These are phyloP conservation scores for Acronicta leporina DNA, from an alignment of 2,888 invertebrate genomes.

Conservation along the genomic window DNA sequence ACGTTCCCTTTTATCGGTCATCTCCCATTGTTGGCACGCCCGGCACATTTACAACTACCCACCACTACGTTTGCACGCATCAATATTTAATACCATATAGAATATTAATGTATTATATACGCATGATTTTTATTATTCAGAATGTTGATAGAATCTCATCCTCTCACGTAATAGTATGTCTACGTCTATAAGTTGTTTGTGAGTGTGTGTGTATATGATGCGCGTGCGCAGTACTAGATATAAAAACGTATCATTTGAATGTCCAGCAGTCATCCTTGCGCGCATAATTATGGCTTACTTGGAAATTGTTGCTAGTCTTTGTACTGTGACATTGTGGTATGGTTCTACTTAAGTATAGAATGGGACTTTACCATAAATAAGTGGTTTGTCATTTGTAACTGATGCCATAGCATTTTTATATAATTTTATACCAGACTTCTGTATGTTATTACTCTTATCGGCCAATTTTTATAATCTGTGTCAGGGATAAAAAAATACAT, in stretches of 20 bases:
- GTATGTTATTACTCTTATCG: neutral
- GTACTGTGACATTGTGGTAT: constrained; percentile 42
- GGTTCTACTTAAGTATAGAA: constrained; percentile 28
- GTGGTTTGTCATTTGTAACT: constrained; percentile 30
- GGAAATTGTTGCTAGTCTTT: constrained; percentile 55
- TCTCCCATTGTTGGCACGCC: constrained; percentile 71
- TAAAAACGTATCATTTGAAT: constrained; percentile 69
- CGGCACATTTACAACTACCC: constrained; percentile 54
- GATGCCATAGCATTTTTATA: neutral
- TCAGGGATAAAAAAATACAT: neutral
- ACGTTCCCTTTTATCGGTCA: constrained; percentile 64
- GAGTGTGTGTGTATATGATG: constrained; percentile 41
- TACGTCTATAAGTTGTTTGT: constrained; percentile 5
- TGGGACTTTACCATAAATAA: constrained; percentile 27
- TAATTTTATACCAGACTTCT: neutral
- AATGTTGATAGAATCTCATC: constrained; percentile 37
- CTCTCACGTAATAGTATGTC: constrained; percentile 22
- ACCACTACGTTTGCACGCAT: constrained; percentile 36
- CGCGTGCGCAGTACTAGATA: constrained; percentile 48
- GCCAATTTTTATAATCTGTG: neutral
- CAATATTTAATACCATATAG: constrained; percentile 34
- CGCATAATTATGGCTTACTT: constrained; percentile 61
- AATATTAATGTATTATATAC: constrained; percentile 48
- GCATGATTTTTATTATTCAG: constrained; percentile 47
- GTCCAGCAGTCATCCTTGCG: constrained; percentile 56